Evolutionary conservation across 2,888 invertebrate species (phyloP).

Genomic region (Coleophora flavipennella): DNA sequence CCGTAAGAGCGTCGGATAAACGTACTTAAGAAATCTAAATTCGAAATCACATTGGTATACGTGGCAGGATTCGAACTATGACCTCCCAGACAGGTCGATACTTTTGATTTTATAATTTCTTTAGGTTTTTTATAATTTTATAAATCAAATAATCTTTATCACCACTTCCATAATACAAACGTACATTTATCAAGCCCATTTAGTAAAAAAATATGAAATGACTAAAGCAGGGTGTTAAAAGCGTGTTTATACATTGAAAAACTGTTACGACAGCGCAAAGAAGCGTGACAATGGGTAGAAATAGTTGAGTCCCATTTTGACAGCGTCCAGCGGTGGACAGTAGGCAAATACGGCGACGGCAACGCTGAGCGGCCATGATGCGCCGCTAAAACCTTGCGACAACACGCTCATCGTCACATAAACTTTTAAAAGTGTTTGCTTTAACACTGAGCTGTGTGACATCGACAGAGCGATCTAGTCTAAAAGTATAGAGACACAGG

Average conservation of each 20-base stretch:
- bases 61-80: too few species aligned
- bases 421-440: constrained; percentile 70
- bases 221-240: too few species aligned
- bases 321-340: constrained; percentile 37
- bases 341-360: constrained; percentile 21
- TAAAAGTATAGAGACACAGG: constrained; percentile 21
- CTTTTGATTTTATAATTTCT: too few species aligned
- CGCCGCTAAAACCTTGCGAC: constrained; percentile 58
- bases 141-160: too few species aligned
- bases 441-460: constrained; percentile 31
- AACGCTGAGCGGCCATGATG: constrained; percentile 57
- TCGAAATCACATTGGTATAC: too few species aligned
- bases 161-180: too few species aligned
- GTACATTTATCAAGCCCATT: too few species aligned
- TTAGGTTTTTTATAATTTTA: too few species aligned
- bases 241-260: constrained; percentile 12
- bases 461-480: constrained; percentile 55
- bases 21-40: too few species aligned
- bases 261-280: constrained; percentile 48
- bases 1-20: too few species aligned
- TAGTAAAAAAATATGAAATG: too few species aligned
- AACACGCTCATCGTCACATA: constrained; percentile 63
- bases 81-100: too few species aligned
- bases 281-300: constrained; percentile 35
- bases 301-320: constrained; percentile 51